Conservation (phyloP, 2,113 vertebrate genomes). For the Odobenus rosmarus region DNA sequence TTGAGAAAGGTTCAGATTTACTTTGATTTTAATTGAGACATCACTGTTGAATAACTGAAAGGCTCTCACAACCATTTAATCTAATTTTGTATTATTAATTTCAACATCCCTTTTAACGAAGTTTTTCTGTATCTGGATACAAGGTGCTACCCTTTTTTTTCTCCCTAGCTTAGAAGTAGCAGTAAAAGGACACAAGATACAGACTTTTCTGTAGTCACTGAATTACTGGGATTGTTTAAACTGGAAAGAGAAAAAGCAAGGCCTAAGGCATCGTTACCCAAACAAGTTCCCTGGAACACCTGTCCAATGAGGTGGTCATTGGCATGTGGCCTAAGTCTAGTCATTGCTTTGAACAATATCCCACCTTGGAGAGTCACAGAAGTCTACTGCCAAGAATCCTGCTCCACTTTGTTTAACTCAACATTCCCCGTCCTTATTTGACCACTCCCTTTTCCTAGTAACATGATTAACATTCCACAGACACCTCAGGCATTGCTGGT, state of each 20-base stretch:
- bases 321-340: accelerated
- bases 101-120: neutral
- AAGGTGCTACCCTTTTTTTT: no score
- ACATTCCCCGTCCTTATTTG: neutral
- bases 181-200: neutral
- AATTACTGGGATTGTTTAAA: neutral
- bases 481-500: neutral
- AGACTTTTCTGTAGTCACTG: accelerated
- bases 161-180: neutral
- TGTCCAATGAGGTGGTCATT: no score
- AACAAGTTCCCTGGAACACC: neutral
- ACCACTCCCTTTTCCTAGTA: neutral
- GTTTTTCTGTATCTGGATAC: neutral
- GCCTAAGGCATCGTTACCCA: neutral
- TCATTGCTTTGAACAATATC: accelerated
- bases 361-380: neutral
- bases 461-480: neutral
- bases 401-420: neutral
- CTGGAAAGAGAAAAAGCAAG: neutral
- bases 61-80: neutral
- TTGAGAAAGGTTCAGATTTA: neutral
- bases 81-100: neutral
- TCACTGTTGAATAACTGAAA: neutral
- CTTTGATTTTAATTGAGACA: neutral
- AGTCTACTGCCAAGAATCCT: neutral